phyloP scores from a whole-genome alignment of 2,797 vertebrate genomes.

The Pseudotriccus pelzelni region DNA sequence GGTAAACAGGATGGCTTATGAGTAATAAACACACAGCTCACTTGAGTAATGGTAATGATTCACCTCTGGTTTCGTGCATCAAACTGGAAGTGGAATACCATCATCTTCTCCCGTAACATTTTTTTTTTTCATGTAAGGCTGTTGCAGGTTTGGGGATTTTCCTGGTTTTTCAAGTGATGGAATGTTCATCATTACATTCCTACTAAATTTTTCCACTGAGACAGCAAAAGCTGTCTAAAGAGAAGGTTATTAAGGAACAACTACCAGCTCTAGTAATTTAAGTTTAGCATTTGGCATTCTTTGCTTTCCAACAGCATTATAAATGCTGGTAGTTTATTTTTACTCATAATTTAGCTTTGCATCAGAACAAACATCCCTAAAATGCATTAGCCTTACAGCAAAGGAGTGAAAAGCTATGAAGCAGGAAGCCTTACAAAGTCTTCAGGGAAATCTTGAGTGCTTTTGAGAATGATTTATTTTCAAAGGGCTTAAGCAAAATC shows the following conservation, averaged over 20 bases:
- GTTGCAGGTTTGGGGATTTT: neutral
- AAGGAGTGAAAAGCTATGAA: slow-evolving; percentile 63
- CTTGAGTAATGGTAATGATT: neutral
- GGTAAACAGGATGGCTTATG: neutral
- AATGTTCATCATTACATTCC: neutral
- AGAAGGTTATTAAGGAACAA: neutral
- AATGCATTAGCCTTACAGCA: slow-evolving; percentile 72
- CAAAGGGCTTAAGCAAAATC: slow-evolving; percentile 68
- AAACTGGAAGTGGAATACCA: neutral
- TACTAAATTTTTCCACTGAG: neutral
- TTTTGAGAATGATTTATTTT: slow-evolving; percentile 77
- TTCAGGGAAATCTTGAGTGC: slow-evolving; percentile 76
- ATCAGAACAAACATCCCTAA: slow-evolving; percentile 72
- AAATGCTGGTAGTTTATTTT: slow-evolving; percentile 67
- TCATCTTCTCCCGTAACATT: neutral
- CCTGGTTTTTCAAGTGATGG: neutral
- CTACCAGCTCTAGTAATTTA: slow-evolving; percentile 10
- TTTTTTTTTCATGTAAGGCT: neutral
- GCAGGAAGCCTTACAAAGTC: slow-evolving; percentile 71
- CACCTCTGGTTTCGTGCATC: neutral
- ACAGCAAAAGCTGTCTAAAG: neutral
- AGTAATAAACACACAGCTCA: neutral
- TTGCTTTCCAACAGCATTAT: slow-evolving; percentile 44
- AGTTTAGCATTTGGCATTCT: slow-evolving; percentile 27
- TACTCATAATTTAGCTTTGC: slow-evolving; percentile 65